Conservation (phyloP, 2,797 vertebrate species). For the Galaxias olidus region DNA sequence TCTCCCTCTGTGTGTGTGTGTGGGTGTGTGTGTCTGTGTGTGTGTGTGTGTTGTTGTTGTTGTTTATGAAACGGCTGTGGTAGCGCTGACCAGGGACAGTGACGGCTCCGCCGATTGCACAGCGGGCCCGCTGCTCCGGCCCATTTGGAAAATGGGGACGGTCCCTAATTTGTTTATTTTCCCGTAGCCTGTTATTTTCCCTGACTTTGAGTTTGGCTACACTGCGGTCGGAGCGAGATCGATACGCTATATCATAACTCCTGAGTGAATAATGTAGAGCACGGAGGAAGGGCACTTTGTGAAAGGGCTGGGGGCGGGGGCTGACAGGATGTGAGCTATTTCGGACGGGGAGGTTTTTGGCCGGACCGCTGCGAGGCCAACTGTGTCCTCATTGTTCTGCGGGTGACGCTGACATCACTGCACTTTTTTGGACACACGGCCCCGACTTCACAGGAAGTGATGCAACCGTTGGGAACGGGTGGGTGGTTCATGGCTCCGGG, state of each 20-base stretch:
- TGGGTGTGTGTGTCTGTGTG: neutral
- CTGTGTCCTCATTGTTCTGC: slow-evolving; percentile 65
- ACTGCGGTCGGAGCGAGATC: slow-evolving; percentile 6
- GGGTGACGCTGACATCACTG: slow-evolving; percentile 57
- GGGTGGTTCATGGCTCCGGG: slow-evolving; percentile 9
- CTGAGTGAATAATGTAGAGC: slow-evolving; percentile 14
- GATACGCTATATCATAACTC: neutral
- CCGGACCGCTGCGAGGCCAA: slow-evolving; percentile 20
- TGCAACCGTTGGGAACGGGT: slow-evolving; percentile 31
- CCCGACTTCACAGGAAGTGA: slow-evolving; percentile 38
- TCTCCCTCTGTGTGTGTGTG: slow-evolving; percentile 5
- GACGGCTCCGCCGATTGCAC: slow-evolving; percentile 38
- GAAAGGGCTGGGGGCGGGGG: neutral
- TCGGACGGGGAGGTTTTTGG: slow-evolving; percentile 41
- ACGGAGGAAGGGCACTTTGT: slow-evolving; percentile 2
- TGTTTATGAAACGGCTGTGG: neutral
- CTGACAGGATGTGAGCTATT: slow-evolving; percentile 58
- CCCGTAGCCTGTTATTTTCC: slow-evolving; percentile 53
- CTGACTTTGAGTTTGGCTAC: neutral
- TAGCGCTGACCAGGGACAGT: slow-evolving; percentile 24
- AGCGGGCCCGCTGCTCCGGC: slow-evolving; percentile 20
- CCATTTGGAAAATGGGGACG: slow-evolving; percentile 27
- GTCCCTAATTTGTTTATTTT: slow-evolving; percentile 33
- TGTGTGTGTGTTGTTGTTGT: neutral
- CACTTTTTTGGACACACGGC: slow-evolving; percentile 57